Evolutionary conservation across 2,888 invertebrate genomes (phyloP).

Genomic region (Hirtodrosophila trivittata): DNA sequence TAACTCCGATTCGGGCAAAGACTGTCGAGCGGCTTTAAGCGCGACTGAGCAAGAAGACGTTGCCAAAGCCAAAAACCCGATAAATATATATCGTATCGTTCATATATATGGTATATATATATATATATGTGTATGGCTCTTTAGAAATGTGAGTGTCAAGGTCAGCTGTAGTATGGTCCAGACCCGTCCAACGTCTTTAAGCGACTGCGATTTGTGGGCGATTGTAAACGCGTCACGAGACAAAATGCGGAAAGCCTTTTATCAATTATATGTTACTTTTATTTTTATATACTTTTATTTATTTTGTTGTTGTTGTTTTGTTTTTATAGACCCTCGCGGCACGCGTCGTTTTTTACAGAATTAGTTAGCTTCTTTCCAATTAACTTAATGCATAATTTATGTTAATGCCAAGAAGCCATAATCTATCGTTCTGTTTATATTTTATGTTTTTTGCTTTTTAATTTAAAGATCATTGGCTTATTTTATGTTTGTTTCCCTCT

Average conservation of each 20-base stretch:
- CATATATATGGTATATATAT: no score
- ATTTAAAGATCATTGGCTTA: no score
- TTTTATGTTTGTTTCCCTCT: constrained; percentile 22
- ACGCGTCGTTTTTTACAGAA: no score
- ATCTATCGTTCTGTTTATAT: no score
- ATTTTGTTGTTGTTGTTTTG: no score
- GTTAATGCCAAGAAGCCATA: no score
- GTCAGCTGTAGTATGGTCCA: constrained; percentile 66
- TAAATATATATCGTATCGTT: constrained; percentile 37
- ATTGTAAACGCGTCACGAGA: constrained; percentile 66
- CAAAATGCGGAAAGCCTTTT: constrained; percentile 54
- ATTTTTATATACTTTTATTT: no score
- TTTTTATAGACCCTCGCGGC: no score
- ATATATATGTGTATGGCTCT: no score
- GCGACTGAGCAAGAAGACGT: constrained; percentile 81
- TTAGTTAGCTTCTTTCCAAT: no score
- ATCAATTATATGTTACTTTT: neutral
- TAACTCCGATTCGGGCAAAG: constrained; percentile 81
- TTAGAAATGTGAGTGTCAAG: constrained; percentile 83
- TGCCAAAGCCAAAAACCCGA: constrained; percentile 42
- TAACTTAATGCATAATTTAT: no score
- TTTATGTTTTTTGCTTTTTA: constrained; percentile 18
- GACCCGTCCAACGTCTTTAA: constrained; percentile 20
- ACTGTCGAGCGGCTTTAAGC: constrained; percentile 75
- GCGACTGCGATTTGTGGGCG: no score